phyloP scores from a whole-genome alignment of 23 tunicate species.

The Halocynthia aurantium region DNA sequence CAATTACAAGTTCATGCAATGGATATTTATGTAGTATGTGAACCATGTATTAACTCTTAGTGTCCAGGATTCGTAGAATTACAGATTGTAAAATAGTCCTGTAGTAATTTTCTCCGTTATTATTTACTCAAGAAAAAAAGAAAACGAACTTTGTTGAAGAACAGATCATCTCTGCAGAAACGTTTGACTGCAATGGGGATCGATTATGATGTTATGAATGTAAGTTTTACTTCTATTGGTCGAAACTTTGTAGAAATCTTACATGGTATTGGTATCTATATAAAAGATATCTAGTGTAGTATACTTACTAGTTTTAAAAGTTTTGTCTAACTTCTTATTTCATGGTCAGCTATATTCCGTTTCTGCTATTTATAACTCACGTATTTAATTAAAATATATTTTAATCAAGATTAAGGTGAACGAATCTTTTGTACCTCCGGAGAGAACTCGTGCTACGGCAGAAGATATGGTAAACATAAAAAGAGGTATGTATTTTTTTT shows the following conservation, averaged over 20 bases:
- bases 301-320: not conserved
- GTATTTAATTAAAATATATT: not conserved
- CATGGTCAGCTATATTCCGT: not conserved
- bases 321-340: not conserved
- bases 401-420: conserved; percentile 9
- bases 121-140: too few relatives aligned
- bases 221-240: conserved; percentile 4
- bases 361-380: too few relatives aligned
- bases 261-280: too few relatives aligned
- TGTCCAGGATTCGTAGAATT: too few relatives aligned
- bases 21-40: too few relatives aligned
- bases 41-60: too few relatives aligned
- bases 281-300: not conserved
- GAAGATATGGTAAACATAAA: conserved; percentile 2
- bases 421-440: conserved; percentile 17
- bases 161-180: conserved; percentile 4
- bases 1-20: too few relatives aligned
- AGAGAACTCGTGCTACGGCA: conserved; percentile 17
- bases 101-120: too few relatives aligned
- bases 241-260: too few relatives aligned
- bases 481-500: too few relatives aligned
- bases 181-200: conserved; percentile 46
- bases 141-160: too few relatives aligned
- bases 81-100: too few relatives aligned
- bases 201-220: conserved; percentile 45